Evolutionary conservation across 2,113 vertebrate species (phyloP), one percentile per base, ranked within the genome.

Genomic region (Pachycephala philippinensis): DNA sequence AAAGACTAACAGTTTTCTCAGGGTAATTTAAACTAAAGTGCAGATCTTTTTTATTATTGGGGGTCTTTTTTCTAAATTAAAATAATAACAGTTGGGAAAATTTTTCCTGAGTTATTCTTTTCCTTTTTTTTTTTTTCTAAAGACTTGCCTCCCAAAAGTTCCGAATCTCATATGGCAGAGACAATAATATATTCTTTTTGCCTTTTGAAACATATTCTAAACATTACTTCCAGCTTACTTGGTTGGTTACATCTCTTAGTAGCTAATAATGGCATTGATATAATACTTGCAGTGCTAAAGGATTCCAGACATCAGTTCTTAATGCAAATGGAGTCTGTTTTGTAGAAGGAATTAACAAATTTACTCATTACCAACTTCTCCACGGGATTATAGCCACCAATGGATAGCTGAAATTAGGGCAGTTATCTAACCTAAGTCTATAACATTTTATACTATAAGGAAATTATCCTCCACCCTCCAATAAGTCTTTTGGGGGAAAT

Each of bases 261-360:
- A 82, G 22, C 15, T 77, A 87, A 75, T 81, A 91, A 81, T 16
- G 13, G 7, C 44, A 89, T 56, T 81, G n/a, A 47, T 81, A 31
- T 35, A 77, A 77, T 74, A 39, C 44, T 75, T 89, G 66, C 9
- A 47, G 19, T 60, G 31, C 8, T 47, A 59, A 84, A 93, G 13
- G 22, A 85, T 82, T 82, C 57, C n/a, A 90, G 66, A 82, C 54
- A 66, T 63, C 39, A 72, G 21, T 76, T 53, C 12, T 91, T 84
- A 91, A 90, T 71, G 65, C 35, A 93, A 95, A 95, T 76, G 5
- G 35, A 81, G 24, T 44, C 30, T 75, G 57, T 87, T 94, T 94
- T 76, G 66, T 75, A 37, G 70, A 82, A 76, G 53, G 40, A 91
- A 79, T 90, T 87, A 93, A 92, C 18, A 85, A 96, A 94, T 94